Base-by-base conservation (phyloP, 37 sponge, comb jelly and placozoan species). In the Chondrilla cf. caribensis region DNA sequence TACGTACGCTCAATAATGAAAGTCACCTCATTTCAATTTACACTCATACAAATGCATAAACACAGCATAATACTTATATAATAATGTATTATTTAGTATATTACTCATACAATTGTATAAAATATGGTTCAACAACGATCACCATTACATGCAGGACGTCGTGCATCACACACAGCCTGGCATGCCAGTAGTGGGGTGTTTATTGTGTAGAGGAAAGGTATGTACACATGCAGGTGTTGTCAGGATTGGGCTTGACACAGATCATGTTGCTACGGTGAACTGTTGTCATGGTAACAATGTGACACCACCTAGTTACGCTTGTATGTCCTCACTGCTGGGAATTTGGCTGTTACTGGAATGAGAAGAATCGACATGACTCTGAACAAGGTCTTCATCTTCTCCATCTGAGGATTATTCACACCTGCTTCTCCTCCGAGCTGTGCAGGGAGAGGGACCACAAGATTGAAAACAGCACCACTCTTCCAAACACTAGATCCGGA, bases 391-490 rank as follows among this genome's bases (percentile, higher is more conserved):
- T 89, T 88, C 81, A 89, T 77, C n/a, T 75, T 82, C 32, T 83
- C 57, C 36, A 81, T 38, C 29, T 86, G 84, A 21, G 80, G 73
- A 81, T 80, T 92, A 32, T 38, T 82, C 7, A 90, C 89, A 6
- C 95, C 95, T 24, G 83, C 82, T 43, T 91, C 95, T 26, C 86
- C 87, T 60, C 92, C 92, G 38, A 91, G 44, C 92, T 94, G 57
- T 62, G 29, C 22, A 62, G 6, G 22, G 6, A n/a, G 29, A 28
- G 29, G 22, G 17, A 55, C 57, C 11, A 55, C 11, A 55, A 17
- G 57, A 55, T 19, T 19, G 17, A 17, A 55, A 55, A 55, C 57
- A 55, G 17, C 17, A 55, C 17, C n/a, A n/a, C n/a, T n/a, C n/a
- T n/a, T n/a, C n/a, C n/a, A n/a, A n/a, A 25, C 28, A n/a, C 15